phyloP scores from a whole-genome alignment of 2,888 invertebrate genomes.

The Nomada fabriciana region DNA sequence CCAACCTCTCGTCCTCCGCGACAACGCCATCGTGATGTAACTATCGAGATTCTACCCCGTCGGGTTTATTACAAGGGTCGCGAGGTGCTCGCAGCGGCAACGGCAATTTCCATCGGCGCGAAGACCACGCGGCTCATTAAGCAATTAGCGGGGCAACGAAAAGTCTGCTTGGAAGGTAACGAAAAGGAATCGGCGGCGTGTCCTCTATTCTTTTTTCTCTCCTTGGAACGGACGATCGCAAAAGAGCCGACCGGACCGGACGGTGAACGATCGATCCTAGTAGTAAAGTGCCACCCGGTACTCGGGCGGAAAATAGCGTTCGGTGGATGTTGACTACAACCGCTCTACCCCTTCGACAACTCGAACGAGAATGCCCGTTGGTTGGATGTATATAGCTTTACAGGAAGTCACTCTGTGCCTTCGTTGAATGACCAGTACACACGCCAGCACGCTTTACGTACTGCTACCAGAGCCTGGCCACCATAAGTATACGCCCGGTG shows the following conservation, averaged over 20 bases:
- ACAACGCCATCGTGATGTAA: background rate
- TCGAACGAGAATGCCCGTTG: conserved; percentile 72
- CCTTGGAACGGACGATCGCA: conserved; percentile 43
- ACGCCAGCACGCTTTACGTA: conserved; percentile 54
- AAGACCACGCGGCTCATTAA: conserved; percentile 52
- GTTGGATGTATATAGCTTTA: conserved; percentile 74
- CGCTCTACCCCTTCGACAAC: conserved; percentile 72
- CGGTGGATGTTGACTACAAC: conserved; percentile 74
- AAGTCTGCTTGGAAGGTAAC: conserved; percentile 33
- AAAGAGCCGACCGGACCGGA: conserved; percentile 41
- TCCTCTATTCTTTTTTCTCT: conserved; percentile 27
- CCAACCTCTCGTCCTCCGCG: no score
- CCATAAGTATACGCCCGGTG: conserved; percentile 50
- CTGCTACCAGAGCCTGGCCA: conserved; percentile 23
- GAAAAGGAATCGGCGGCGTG: conserved; percentile 39
- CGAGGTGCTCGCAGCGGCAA: background rate
- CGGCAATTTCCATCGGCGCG: conserved; percentile 6
- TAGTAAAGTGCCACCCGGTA: conserved; percentile 71
- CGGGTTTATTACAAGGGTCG: background rate
- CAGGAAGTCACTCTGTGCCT: conserved; percentile 77
- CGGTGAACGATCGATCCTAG: conserved; percentile 64
- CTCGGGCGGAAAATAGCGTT: conserved; percentile 74
- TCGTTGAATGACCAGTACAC: conserved; percentile 74
- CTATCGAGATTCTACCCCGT: background rate
- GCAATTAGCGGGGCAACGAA: conserved; percentile 32